phyloP scores from a whole-genome alignment of 2,113 vertebrate genomes.

The Rafetus swinhoei region DNA sequence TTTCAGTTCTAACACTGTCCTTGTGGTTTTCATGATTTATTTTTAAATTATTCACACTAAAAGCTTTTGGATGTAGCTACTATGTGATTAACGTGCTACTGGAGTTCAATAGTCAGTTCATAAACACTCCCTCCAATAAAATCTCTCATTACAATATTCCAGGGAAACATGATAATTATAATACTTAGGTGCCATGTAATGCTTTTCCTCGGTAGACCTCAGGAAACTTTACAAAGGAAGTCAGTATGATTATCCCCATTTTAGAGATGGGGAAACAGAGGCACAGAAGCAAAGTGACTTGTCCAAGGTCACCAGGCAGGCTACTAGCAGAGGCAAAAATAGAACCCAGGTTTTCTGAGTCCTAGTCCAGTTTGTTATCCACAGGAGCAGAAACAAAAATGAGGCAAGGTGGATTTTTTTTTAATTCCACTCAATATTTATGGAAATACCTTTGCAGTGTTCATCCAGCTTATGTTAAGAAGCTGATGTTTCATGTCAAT shows the following conservation, averaged over 20 bases:
- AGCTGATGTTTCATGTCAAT: not conserved
- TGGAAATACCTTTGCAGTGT: conserved; percentile 2
- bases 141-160: conserved; percentile 70
- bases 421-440: conserved; percentile 27
- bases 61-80: conserved; percentile 34
- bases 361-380: not conserved
- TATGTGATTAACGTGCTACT: conserved; percentile 50
- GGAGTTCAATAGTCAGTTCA: conserved; percentile 21
- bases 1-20: not conserved
- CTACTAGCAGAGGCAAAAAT: not conserved
- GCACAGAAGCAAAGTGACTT: not conserved
- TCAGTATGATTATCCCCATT: conserved; percentile 37
- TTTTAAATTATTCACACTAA: not conserved
- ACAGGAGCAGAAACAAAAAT: not conserved
- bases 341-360: not conserved
- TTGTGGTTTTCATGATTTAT: not conserved
- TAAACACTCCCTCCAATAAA: conserved; percentile 38
- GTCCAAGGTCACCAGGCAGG: not conserved
- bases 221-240: conserved; percentile 58
- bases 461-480: conserved; percentile 19
- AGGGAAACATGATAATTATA: conserved; percentile 70
- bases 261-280: conserved; percentile 54
- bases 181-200: conserved; percentile 50
- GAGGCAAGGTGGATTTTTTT: not conserved
- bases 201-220: conserved; percentile 49